Evolutionary conservation across 1,140 invertebrate species (phyloP).

Genomic region (Glomeris maerens): DNA sequence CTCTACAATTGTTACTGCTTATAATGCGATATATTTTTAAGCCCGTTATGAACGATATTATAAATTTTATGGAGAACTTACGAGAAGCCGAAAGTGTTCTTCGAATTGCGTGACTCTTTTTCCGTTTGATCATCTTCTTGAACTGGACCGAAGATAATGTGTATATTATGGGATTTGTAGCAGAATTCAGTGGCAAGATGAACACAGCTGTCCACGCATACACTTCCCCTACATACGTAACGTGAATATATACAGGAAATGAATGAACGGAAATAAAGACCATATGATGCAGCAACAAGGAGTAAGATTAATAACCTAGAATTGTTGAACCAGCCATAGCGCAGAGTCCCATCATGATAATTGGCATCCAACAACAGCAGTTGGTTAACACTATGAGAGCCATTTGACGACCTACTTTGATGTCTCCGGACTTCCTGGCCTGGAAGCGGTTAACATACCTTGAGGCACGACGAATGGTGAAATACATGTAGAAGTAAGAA

Average conservation of each 20-base stretch:
- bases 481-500: constrained; percentile 32
- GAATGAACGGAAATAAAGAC: neutral
- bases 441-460: constrained; percentile 23
- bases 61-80: neutral
- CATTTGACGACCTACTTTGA: constrained; percentile 31
- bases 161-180: constrained; percentile 35
- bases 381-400: constrained; percentile 35
- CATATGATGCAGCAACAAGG: neutral
- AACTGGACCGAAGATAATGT: constrained; percentile 20
- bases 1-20: neutral
- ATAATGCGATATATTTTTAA: neutral
- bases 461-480: constrained; percentile 27
- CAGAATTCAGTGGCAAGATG: constrained; percentile 34
- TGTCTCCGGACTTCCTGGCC: constrained; percentile 24
- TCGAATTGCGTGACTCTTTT: neutral
- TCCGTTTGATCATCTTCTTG: constrained; percentile 3
- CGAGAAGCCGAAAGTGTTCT: constrained; percentile 4
- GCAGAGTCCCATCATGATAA: constrained; percentile 33
- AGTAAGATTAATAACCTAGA: constrained; percentile 17
- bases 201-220: constrained; percentile 37
- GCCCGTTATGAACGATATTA: neutral
- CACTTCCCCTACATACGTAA: constrained; percentile 14
- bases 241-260: neutral
- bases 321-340: constrained; percentile 30
- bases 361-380: constrained; percentile 35